Base-by-base conservation (phyloP, 53 echinoderm and acorn worm species). In the Antedon mediterranea region DNA sequence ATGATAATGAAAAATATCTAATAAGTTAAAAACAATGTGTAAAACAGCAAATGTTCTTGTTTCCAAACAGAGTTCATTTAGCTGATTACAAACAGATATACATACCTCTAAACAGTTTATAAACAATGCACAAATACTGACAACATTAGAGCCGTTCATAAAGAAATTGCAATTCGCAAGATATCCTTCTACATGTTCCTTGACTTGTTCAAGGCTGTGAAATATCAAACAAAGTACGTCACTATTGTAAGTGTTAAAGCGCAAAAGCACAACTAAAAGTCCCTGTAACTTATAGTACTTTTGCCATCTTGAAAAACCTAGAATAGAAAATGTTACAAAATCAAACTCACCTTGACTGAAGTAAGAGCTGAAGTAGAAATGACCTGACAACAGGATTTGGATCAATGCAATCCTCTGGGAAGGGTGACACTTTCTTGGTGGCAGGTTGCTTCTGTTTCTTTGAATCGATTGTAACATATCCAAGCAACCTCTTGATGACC, bases 51-150 rank as follows among this genome's bases (percentile, higher is more conserved):
- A n/a, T n/a, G n/a, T n/a, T n/a, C n/a, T n/a, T n/a, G n/a, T n/a
- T n/a, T n/a, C n/a, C n/a, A n/a, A n/a, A n/a, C n/a, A n/a, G n/a
- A n/a, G n/a, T n/a, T n/a, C n/a, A n/a, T n/a, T n/a, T n/a, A n/a
- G n/a, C n/a, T n/a, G n/a, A n/a, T n/a, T n/a, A n/a, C n/a, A n/a
- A n/a, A n/a, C n/a, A n/a, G n/a, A n/a, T 78, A 29, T 15, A 75
- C 81, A 8, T 75, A 81, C 81, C 75, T 81, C 81, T 27, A 81
- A 14, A 74, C 81, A 81, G 27, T 81, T 74, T 15, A 81, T 75
- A 72, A 72, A 81, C 1, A 81, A 30, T 26, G 26, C 18, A 28
- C 74, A 75, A 43, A 81, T 28, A 29, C 74, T 75, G n/a, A 75
- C 31, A 7, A 31, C 43, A 28, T 81, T 71, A 3, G 18, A 37